These are phyloP conservation scores for Sebastes hubbsi DNA, from an alignment of 2,797 vertebrate species.

Conservation along the genomic window DNA sequence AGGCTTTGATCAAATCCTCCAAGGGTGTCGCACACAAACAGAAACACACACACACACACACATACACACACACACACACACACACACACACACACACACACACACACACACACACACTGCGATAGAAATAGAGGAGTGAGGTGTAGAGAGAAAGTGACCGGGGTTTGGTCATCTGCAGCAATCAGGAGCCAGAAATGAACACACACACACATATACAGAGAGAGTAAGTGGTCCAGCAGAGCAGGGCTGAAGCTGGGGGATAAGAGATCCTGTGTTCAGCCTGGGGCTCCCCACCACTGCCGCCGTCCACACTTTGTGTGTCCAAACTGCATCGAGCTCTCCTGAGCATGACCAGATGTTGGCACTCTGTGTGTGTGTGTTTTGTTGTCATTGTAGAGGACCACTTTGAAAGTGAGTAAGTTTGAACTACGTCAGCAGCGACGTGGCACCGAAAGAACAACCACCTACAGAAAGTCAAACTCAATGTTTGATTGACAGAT, in stretches of 20 bases:
- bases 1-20: conserved; percentile 35
- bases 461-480: conserved; percentile 6
- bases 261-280: conserved; percentile 68
- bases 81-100: background rate
- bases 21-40: background rate
- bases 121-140: background rate
- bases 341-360: conserved; percentile 44
- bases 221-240: conserved; percentile 48
- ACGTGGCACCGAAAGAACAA: background rate
- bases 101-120: background rate
- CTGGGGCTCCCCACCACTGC: conserved; percentile 48
- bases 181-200: conserved; percentile 23
- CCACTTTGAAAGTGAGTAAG: conserved; percentile 23
- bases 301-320: conserved; percentile 21
- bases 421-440: background rate
- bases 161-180: conserved; percentile 30
- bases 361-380: background rate
- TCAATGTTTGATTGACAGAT: conserved; percentile 11
- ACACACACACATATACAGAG: background rate
- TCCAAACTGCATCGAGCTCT: conserved; percentile 31
- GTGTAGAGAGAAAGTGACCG: background rate
- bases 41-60: background rate
- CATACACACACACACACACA: background rate
- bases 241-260: conserved; percentile 65
- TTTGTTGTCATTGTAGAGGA: conserved; percentile 10